These are phyloP conservation scores for Montipora sp. DNA, from an alignment of 64 coral and sea anemone species.

Conservation along the genomic window DNA sequence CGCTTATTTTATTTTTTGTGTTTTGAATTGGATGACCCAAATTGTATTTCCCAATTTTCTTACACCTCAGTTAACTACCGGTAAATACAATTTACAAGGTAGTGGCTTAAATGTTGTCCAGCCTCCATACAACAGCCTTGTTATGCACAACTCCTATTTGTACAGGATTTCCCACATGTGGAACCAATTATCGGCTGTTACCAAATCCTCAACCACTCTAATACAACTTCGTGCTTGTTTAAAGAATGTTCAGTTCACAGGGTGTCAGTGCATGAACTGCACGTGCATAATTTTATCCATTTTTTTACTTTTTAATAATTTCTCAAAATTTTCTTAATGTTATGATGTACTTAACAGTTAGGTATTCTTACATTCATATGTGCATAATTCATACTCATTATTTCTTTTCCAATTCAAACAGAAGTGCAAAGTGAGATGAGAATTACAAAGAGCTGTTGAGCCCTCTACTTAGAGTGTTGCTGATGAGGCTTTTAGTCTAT, in stretches of 20 bases:
- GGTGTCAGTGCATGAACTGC: neutral
- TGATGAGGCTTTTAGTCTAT: no score
- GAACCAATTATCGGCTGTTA: neutral
- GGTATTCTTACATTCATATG: no score
- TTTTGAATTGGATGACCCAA: neutral
- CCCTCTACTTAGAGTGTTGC: no score
- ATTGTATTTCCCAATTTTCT: neutral
- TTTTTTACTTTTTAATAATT: no score
- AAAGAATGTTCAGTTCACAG: neutral
- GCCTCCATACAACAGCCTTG: no score
- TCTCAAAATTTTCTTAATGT: no score
- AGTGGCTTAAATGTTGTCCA: neutral
- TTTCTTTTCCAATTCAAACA: no score
- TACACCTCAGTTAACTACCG: neutral
- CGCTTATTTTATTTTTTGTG: no score
- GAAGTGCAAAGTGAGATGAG: no score
- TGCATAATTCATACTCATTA: no score
- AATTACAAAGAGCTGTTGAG: no score
- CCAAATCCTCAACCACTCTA: neutral
- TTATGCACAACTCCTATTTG: neutral
- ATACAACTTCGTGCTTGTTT: neutral
- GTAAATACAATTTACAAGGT: neutral
- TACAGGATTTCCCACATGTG: neutral
- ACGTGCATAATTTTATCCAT: neutral
- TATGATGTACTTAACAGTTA: no score